Evolutionary conservation across 2,888 invertebrate genomes (phyloP).

Genomic region (Hyalella azteca): DNA sequence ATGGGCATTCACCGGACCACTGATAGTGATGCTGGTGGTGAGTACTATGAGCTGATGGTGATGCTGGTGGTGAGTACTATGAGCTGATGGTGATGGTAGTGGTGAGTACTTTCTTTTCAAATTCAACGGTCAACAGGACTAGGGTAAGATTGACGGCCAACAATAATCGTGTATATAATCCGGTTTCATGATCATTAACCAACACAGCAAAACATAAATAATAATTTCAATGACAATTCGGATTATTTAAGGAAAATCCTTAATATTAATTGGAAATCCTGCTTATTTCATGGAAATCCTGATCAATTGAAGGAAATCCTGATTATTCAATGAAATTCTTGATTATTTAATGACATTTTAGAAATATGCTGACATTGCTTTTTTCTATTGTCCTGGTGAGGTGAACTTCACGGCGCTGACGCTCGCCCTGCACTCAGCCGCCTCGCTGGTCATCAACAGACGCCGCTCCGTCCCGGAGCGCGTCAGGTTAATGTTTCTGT

Average conservation of each 20-base stretch:
- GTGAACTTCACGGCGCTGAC: conserved; percentile 48
- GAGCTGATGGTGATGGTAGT: neutral
- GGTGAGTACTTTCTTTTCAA: neutral
- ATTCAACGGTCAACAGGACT: too few relatives aligned
- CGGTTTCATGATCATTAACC: too few relatives aligned
- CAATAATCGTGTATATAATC: too few relatives aligned
- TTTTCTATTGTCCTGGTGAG: too few relatives aligned
- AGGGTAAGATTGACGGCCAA: too few relatives aligned
- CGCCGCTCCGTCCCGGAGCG: conserved; percentile 41
- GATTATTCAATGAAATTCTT: neutral
- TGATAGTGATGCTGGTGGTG: conserved; percentile 58
- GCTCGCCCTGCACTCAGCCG: conserved; percentile 45
- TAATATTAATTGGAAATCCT: neutral
- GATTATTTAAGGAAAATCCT: neutral
- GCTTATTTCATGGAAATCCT: neutral
- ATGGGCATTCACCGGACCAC: conserved; percentile 60
- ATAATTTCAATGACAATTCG: too few relatives aligned
- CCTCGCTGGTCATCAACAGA: conserved; percentile 44
- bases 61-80: neutral
- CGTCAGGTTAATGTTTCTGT: conserved; percentile 46
- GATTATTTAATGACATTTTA: too few relatives aligned
- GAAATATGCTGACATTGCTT: too few relatives aligned
- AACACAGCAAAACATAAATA: too few relatives aligned
- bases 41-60: conserved; percentile 27
- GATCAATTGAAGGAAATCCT: neutral